Evolutionary conservation across 2,797 vertebrate genomes (phyloP).

Genomic region (Sarcophilus harrisii): DNA sequence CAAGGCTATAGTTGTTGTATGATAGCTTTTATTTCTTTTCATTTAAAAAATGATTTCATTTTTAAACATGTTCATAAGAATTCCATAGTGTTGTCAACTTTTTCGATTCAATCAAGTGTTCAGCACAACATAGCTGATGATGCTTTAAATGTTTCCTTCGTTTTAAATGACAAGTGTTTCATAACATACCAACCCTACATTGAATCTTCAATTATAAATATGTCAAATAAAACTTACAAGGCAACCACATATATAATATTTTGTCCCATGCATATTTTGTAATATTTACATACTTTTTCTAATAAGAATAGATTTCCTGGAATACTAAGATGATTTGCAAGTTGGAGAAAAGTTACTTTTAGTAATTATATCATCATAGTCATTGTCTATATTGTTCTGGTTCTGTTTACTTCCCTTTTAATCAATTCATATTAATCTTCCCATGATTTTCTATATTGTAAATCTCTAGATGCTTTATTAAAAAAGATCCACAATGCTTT

Average conservation of each 20-base stretch:
- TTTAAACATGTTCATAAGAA: background rate
- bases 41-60: background rate
- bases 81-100: background rate
- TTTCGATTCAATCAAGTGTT: background rate
- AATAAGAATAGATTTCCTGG: background rate
- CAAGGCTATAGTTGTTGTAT: background rate
- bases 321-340: background rate
- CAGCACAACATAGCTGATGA: background rate
- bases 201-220: background rate
- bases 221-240: too few species aligned
- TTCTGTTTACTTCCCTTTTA: background rate
- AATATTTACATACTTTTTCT: background rate
- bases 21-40: background rate
- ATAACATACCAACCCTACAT: background rate
- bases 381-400: background rate
- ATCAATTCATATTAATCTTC: background rate
- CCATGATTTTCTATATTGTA: background rate
- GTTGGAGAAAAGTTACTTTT: background rate
- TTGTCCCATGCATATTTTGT: background rate
- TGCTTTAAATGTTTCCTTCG: background rate
- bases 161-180: background rate
- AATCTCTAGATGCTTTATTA: background rate
- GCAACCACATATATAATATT: background rate
- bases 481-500: background rate
- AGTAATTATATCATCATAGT: background rate